Evolutionary conservation across 2,888 invertebrate genomes (phyloP).

Genomic region (Scaptomyza tumidula): DNA sequence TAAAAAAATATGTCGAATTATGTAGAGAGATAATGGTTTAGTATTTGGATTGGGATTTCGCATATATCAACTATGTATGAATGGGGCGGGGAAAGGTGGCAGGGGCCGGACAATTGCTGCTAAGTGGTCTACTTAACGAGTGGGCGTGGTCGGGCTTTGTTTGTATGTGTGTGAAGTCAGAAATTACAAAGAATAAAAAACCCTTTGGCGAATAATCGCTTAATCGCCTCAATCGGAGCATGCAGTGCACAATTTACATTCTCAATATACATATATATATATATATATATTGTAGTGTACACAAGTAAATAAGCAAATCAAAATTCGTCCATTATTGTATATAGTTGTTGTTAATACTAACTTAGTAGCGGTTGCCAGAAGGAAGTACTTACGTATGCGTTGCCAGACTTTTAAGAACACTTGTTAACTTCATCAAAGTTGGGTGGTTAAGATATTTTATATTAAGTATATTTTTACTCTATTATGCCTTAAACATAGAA

Average conservation of each 20-base stretch:
- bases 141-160: background rate
- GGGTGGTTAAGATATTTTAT: background rate
- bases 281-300: background rate
- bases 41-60: background rate
- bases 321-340: slow-evolving; percentile 1
- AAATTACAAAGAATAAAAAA: background rate
- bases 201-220: background rate
- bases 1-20: background rate
- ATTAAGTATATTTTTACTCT: background rate
- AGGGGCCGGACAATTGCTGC: slow-evolving; percentile 21
- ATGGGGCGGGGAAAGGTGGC: background rate
- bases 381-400: slow-evolving; percentile 49
- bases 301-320: slow-evolving; percentile 30
- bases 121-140: background rate
- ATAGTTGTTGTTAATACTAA: slow-evolving; percentile 3
- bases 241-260: slow-evolving; percentile 32
- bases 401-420: slow-evolving; percentile 31
- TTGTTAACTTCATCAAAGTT: slow-evolving; percentile 5
- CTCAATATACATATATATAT: background rate
- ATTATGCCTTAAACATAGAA: background rate
- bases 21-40: background rate
- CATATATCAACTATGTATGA: slow-evolving; percentile 1
- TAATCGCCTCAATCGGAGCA: slow-evolving; percentile 11
- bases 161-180: background rate
- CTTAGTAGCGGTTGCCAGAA: background rate